These are phyloP conservation scores for Cryptotermes secundus DNA, from an alignment of 1,140 invertebrate species.

Conservation along the genomic window DNA sequence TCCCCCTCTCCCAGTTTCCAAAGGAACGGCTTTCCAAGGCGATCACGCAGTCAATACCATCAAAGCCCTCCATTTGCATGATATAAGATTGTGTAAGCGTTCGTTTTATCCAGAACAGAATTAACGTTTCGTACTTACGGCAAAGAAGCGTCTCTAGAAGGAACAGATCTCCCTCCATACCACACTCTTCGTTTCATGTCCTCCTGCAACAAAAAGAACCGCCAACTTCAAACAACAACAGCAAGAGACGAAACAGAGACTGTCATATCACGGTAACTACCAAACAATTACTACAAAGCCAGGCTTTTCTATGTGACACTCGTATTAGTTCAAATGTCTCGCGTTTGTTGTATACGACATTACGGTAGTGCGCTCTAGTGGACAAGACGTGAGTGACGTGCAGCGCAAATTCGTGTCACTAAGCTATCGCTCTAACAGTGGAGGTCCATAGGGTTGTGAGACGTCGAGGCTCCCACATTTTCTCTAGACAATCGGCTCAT, in stretches of 20 bases:
- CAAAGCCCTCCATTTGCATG: not conserved
- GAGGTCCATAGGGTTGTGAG: too few species aligned
- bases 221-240: not conserved
- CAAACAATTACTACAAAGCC: not conserved
- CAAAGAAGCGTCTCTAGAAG: not conserved
- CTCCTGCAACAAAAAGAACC: conserved; percentile 1
- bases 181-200: not conserved
- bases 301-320: not conserved
- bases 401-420: too few species aligned
- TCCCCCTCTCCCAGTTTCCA: not conserved
- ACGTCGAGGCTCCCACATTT: too few species aligned
- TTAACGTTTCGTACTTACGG: not conserved
- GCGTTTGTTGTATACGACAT: too few species aligned
- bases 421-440: too few species aligned
- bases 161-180: not conserved
- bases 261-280: not conserved
- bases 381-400: too few species aligned
- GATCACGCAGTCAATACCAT: not conserved
- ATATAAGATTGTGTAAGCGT: not conserved
- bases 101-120: not conserved
- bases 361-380: too few species aligned
- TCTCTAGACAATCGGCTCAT: too few species aligned
- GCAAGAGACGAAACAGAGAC: not conserved
- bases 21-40: not conserved
- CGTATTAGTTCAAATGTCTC: too few species aligned